phyloP scores from a whole-genome alignment of 2,888 invertebrate species.

The Patella pellucida region DNA sequence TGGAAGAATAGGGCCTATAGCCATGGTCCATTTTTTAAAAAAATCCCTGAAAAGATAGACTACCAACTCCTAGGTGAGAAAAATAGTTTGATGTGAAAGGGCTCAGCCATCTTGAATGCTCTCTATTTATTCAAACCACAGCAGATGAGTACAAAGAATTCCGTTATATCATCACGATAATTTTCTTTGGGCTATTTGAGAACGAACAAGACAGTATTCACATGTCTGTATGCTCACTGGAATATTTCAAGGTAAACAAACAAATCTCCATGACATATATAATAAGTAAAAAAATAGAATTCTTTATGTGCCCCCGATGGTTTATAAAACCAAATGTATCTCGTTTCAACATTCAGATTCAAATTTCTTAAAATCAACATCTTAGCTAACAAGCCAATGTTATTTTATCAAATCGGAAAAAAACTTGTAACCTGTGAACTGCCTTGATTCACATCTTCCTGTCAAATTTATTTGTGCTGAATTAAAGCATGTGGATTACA shows the following conservation, averaged over 20 bases:
- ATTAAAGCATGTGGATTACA: background rate
- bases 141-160: too few species aligned
- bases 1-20: too few species aligned
- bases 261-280: background rate
- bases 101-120: too few species aligned
- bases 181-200: too few species aligned
- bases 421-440: constrained; percentile 6
- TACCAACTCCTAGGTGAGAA: too few species aligned
- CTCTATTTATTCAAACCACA: too few species aligned
- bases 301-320: background rate
- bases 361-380: constrained; percentile 9
- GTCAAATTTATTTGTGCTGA: background rate
- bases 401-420: constrained; percentile 5
- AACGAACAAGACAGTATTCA: too few species aligned
- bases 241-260: constrained; percentile 8
- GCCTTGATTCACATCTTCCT: background rate
- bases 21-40: too few species aligned
- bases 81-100: too few species aligned
- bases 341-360: background rate
- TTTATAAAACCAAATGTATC: constrained; percentile 5
- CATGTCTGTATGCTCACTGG: background rate
- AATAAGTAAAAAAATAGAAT: constrained; percentile 1
- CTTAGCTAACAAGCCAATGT: constrained; percentile 4
- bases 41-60: too few species aligned
- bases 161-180: too few species aligned